phyloP scores from a whole-genome alignment of 2,888 invertebrate species.

The Cheilosia scutellata region DNA sequence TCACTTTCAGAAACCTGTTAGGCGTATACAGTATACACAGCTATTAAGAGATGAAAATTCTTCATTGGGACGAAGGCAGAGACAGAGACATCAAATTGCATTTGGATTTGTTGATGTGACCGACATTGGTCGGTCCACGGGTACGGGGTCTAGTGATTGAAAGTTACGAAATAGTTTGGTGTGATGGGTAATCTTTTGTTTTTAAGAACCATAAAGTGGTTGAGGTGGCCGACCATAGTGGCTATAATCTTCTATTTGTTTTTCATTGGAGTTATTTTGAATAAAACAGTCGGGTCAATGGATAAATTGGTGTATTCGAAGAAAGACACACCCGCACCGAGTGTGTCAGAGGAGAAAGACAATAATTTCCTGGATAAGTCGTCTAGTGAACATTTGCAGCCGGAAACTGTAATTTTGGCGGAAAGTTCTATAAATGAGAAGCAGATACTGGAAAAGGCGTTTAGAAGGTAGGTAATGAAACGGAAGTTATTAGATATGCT shows the following conservation, averaged over 20 bases:
- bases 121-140: conserved; percentile 52
- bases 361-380: conserved; percentile 31
- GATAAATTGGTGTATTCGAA: conserved; percentile 65
- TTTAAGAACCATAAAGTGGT: conserved; percentile 76
- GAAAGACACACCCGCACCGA: conserved; percentile 31
- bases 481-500: neutral
- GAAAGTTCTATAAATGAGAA: conserved; percentile 84
- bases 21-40: conserved; percentile 36
- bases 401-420: conserved; percentile 85
- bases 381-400: conserved; percentile 78
- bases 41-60: conserved; percentile 57
- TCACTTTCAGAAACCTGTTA: conserved; percentile 75
- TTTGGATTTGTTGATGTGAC: conserved; percentile 65
- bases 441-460: conserved; percentile 84
- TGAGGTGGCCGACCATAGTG: conserved; percentile 86
- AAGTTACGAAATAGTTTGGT: conserved; percentile 31
- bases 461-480: conserved; percentile 84
- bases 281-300: conserved; percentile 82
- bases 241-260: conserved; percentile 86
- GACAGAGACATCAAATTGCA: conserved; percentile 44
- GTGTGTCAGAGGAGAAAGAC: conserved; percentile 26
- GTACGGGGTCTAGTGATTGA: conserved; percentile 8
- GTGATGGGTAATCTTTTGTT: conserved; percentile 61
- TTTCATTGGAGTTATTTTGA: conserved; percentile 85
- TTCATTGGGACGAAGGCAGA: conserved; percentile 34